Evolutionary conservation across 2,797 vertebrate species (phyloP), one percentile per base, ranked within the genome.

Genomic region (Oceanodroma leucorhoa): DNA sequence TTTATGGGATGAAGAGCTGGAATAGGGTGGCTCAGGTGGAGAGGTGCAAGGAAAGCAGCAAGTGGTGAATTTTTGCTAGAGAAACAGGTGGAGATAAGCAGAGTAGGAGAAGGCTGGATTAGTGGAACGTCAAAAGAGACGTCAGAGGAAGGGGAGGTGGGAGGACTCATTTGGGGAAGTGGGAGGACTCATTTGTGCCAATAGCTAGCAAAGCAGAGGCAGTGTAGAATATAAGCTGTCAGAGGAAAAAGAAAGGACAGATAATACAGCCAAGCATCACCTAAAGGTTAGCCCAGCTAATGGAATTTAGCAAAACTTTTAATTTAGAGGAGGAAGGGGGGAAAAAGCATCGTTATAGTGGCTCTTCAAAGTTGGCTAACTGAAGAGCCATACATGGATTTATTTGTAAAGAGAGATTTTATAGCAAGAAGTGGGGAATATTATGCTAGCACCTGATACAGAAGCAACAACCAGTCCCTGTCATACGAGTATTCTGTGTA

Each of bases 331-430:
- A 67, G 50, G 7, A 69, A 40, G 19, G 2, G 3, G 3, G 1
- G 0, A 16, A 38, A 9, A 21, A 40, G 3, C 3, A 4, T 29
- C 10, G 1, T 36, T 43, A 26, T 18, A 67, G 65, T 19, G 23
- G 8, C 22, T 69, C 14, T 36, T 66, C 24, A 14, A 45, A n/a
- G n/a, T 1, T 3, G 3, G 12, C 11, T 26, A 18, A 17, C 14
- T 30, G 14, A 41, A 83, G 34, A 83, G 20, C 32, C 9, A 5
- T 6, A 20, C 8, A 5, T 34, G 22, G n/a, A 30, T 78, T 82
- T 69, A 24, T 78, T 80, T 77, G n/a, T 48, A 32, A 34, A 50
- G 20, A 79, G 41, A 91, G 62, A 36, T 57, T 58, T 50, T 61
- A 3, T 3, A 38, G 19, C n/a, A 38, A 30, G 21, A 64, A 75